Evolutionary conservation across 1,140 invertebrate species (phyloP).

Genomic region (Pseudomyrmex concolor): DNA sequence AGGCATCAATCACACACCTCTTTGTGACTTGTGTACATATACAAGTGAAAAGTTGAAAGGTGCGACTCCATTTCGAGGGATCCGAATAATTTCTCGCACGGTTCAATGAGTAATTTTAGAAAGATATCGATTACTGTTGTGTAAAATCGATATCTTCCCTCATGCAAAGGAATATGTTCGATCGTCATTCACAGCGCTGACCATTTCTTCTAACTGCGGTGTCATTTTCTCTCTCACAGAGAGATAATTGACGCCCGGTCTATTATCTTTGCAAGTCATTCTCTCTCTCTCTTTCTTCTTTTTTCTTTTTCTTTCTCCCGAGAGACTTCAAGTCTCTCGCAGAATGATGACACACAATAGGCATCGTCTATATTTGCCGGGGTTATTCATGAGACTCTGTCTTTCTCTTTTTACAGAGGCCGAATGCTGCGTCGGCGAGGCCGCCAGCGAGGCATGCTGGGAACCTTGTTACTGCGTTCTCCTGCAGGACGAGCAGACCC

Average conservation of each 20-base stretch:
- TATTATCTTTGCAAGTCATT: slow-evolving; percentile 64
- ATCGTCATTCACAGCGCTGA: slow-evolving; percentile 58
- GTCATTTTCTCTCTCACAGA: slow-evolving; percentile 21
- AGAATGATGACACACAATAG: slow-evolving; percentile 52
- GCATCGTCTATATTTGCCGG: slow-evolving; percentile 22
- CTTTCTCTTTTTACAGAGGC: slow-evolving; percentile 79
- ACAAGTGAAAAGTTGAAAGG: slow-evolving; percentile 13
- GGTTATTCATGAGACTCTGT: slow-evolving; percentile 52
- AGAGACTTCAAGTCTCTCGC: slow-evolving; percentile 44
- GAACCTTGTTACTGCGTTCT: slow-evolving; percentile 95
- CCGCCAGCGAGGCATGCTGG: slow-evolving; percentile 87
- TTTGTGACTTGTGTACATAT: not conserved
- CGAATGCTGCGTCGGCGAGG: slow-evolving; percentile 82
- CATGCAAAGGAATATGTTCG: not conserved
- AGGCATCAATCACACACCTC: slow-evolving; percentile 42
- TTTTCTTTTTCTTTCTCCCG: not conserved
- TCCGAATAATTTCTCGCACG: not conserved
- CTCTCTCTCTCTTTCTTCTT: not conserved
- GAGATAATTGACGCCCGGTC: slow-evolving; percentile 54
- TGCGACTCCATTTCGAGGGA: not conserved
- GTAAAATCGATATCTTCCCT: slow-evolving; percentile 36
- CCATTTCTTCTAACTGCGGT: slow-evolving; percentile 15
- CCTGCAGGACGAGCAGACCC: slow-evolving; percentile 93
- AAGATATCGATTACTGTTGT: not conserved
- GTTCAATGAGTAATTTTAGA: too few species aligned